Base-by-base conservation (phyloP, 2,888 invertebrate genomes). In the Bembecia ichneumoniformis region DNA sequence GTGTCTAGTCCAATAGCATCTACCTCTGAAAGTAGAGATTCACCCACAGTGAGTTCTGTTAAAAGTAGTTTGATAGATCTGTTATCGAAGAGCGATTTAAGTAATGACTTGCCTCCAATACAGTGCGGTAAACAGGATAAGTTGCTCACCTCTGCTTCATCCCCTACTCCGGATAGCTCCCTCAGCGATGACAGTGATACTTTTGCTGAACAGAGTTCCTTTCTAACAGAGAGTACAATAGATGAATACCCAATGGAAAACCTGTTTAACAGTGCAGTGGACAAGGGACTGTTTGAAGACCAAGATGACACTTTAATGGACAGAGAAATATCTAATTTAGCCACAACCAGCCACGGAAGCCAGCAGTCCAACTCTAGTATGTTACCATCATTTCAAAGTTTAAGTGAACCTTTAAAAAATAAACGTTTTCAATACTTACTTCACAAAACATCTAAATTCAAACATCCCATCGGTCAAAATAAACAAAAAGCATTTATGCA, bases 171-270 rank as follows among this genome's bases (percentile, higher is more conserved):
- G 4, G 84, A 86, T 55, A 81, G 82, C 57, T 81, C 82, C n/a
- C 64, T 77, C 35, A 84, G 82, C 64, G 86, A 86, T 60, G 84
- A 86, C 57, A 83, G 82, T 62, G 84, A 81, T 53, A 82, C 79
- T 58, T 82, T 81, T 60, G 77, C 82, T 56, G 86, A 87, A 57
- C 86, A 86, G 68, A 83, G 84, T 62, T 84, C 84, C 63, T 86
- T 86, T 60, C 74, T 87, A 46, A 75, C 84, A 5, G 87, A 87
- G 60, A 87, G 77, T 58, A 82, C 86, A 48, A 86, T 86, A 61
- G 87, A 86, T 63, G 86, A 87, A 59, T 87, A 87, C 55, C 87
- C 87, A 34, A 87, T 87, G 87, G 87, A 87, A 56, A 84, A 84
- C 62, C 71, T 87, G 15, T 87, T 87, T 54, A 87, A 86, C 57